Base-by-base conservation (phyloP, 2,113 vertebrate species). In the Alces alces region DNA sequence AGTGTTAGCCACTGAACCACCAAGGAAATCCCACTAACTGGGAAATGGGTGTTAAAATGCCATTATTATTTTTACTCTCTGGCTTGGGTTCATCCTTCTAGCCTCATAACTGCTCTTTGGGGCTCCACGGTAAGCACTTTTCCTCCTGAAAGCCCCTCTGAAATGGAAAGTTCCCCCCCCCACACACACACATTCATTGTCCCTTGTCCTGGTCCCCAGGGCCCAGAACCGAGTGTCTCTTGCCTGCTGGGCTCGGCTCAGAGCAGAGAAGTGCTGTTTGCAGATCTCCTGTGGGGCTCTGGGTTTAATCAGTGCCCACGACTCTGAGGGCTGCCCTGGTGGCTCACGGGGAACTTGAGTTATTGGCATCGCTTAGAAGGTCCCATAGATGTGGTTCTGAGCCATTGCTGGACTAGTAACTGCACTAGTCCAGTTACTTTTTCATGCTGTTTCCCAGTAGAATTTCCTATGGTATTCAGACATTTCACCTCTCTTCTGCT, bases 351-450 rank as follows among this genome's bases (percentile, higher is more conserved):
- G 33, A 79, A 39, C 7, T 3, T 27, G 17, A 55, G 30, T 19
- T 50, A 0, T 3, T 19, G 7, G 6, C 3, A 1, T 64, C 17
- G 0, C 30, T 2, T 3, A 52, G 61, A 43, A 36, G 47, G 3
- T 54, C 12, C 45, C 13, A 0, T 11, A 4, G 10, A 6, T 8
- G 47, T 2, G 2, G 28, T 55, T 33, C 27, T 3, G 1, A 52
- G 55, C 76, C 1, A 0, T 7, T 4, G 0, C 58, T 23, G 7
- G 64, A 58, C 52, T 17, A 54, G 52, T 54, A 54, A 39, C 36
- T 39, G 15, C 16, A 12, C 73, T n/a, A 27, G 82, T 36, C 61
- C 64, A 19, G 27, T 47, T 23, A 5, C 43, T 14, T 21, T 60
- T 50, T 36, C 58, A 27, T 43, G 27, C 25, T 52, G 3, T 11